Conservation (phyloP, 2,113 vertebrate species). For the Suricata suricatta region DNA sequence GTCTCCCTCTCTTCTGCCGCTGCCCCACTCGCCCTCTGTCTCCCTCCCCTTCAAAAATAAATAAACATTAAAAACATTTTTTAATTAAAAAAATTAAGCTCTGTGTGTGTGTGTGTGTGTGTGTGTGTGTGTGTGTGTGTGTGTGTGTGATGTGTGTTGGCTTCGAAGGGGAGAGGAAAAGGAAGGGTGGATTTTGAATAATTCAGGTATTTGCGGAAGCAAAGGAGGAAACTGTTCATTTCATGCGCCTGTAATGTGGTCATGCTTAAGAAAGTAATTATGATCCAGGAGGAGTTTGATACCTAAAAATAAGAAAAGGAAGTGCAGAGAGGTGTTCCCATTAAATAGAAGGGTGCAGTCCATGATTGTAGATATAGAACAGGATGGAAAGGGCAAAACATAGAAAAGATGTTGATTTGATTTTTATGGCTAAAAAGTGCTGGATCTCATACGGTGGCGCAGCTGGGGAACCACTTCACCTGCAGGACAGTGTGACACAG, state of each 20-base stretch:
- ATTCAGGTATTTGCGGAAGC: neutral
- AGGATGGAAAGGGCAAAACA: accelerated
- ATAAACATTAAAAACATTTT: no score
- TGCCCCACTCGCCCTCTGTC: no score
- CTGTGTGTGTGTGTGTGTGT: neutral
- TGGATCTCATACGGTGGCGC: neutral
- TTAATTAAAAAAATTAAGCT: no score
- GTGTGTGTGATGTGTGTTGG: neutral
- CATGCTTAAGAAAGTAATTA: neutral
- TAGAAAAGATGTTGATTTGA: neutral
- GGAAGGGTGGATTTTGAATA: slow-evolving; percentile 32
- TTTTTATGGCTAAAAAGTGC: neutral
- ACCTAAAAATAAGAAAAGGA: neutral
- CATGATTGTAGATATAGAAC: neutral
- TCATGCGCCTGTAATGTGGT: neutral
- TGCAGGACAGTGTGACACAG: slow-evolving; percentile 74
- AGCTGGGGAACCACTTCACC: slow-evolving; percentile 55
- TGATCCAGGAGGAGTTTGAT: no score
- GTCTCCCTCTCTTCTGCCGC: no score
- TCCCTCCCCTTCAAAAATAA: no score
- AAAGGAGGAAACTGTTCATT: neutral
- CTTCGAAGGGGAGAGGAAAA: neutral
- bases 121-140: neutral
- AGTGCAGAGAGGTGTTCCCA: neutral
- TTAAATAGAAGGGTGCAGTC: neutral